phyloP scores from a whole-genome alignment of 2,113 vertebrate genomes.

The Raphicerus campestris region DNA sequence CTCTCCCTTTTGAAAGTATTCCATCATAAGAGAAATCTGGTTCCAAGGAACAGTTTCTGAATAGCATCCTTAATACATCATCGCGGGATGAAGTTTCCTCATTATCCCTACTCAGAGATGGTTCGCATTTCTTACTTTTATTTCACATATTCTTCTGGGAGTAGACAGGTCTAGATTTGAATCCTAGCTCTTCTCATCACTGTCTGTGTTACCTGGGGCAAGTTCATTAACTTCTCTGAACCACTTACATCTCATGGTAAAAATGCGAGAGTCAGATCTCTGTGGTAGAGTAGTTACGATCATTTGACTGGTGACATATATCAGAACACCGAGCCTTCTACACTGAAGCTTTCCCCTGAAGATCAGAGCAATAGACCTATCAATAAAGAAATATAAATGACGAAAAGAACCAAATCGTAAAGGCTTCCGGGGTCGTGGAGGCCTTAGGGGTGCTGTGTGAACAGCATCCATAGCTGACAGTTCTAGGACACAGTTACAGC shows the following conservation, averaged over 20 bases:
- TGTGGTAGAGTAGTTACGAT: not conserved
- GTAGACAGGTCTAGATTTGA: not conserved
- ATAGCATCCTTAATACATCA: conserved; percentile 44
- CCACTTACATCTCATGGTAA: not conserved
- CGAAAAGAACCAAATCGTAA: not conserved
- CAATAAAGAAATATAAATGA: not conserved
- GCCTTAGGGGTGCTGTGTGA: too few species aligned
- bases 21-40: not conserved
- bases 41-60: conserved; percentile 38
- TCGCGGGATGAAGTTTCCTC: conserved; percentile 18
- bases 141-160: not conserved
- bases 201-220: not conserved
- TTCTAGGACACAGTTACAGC: rapidly evolving
- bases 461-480: rapidly evolving
- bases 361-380: not conserved
- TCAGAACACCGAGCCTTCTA: not conserved
- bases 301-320: not conserved
- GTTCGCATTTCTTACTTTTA: conserved; percentile 31
- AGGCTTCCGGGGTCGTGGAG: not conserved
- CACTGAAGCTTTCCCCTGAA: not conserved
- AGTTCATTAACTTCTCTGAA: conserved; percentile 14
- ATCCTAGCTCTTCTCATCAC: not conserved
- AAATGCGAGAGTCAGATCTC: not conserved
- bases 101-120: conserved; percentile 15
- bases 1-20: not conserved